Percentiles rank a stretch among this genome's conserved stretches.
Evolutionary conservation across 2,888 invertebrate species (phyloP).

Genomic region (Tethea ocularis): DNA sequence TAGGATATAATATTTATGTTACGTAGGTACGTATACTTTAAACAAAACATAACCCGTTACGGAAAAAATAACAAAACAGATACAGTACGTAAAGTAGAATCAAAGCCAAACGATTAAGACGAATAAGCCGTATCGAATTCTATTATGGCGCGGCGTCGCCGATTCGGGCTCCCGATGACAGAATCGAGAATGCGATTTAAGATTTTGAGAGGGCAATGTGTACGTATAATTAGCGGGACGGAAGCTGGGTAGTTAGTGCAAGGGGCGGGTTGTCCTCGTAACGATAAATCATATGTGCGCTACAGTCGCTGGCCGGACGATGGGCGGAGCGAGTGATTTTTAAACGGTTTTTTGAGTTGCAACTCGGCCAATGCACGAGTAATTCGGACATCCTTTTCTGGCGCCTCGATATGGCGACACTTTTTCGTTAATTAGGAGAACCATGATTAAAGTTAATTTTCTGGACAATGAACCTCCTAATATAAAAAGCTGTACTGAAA

Average conservation of each 20-base stretch:
- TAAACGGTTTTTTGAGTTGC: conserved; percentile 82
- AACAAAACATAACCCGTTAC: conserved; percentile 23
- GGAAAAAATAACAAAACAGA: conserved; percentile 29
- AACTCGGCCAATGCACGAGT: conserved; percentile 74
- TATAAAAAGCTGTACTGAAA: background rate
- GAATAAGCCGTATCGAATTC: conserved; percentile 61
- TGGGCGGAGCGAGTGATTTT: conserved; percentile 81
- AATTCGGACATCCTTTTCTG: conserved; percentile 77
- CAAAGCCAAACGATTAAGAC: conserved; percentile 54
- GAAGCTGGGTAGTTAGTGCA: conserved; percentile 76
- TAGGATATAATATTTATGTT: too few relatives aligned
- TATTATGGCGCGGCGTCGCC: conserved; percentile 44
- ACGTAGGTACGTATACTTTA: background rate
- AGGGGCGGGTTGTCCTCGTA: conserved; percentile 79
- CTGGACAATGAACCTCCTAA: conserved; percentile 54
- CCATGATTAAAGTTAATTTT: conserved; percentile 74
- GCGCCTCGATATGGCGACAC: conserved; percentile 71
- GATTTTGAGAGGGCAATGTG: conserved; percentile 68
- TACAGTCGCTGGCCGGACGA: conserved; percentile 74
- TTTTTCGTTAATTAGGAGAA: conserved; percentile 80
- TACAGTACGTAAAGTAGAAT: conserved; percentile 44
- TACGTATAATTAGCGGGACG: conserved; percentile 76
- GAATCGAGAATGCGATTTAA: conserved; percentile 65
- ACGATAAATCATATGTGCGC: conserved; percentile 82
- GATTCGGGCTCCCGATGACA: conserved; percentile 58